These are phyloP conservation scores for Oncorhynchus clarkii DNA, from an alignment of 2,113 vertebrate genomes.

Conservation along the genomic window DNA sequence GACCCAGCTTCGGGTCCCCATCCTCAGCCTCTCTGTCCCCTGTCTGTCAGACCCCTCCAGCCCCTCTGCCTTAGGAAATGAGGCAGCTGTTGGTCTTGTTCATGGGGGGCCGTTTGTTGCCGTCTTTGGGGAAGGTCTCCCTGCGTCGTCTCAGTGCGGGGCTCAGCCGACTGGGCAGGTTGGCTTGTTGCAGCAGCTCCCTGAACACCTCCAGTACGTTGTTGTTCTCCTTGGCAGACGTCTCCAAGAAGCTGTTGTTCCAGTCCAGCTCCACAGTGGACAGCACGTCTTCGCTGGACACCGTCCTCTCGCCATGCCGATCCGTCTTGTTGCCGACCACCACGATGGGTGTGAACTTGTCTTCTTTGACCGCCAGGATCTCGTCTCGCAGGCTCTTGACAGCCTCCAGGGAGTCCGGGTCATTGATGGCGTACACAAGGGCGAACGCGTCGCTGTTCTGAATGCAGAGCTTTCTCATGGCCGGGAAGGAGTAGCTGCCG, in stretches of 20 bases:
- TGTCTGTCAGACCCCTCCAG: neutral
- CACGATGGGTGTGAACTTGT: slow-evolving; percentile 84
- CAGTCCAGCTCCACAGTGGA: slow-evolving; percentile 86
- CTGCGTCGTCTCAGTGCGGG: slow-evolving; percentile 80
- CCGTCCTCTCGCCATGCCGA: slow-evolving; percentile 64
- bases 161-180: slow-evolving; percentile 82
- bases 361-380: slow-evolving; percentile 88
- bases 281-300: slow-evolving; percentile 74
- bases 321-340: slow-evolving; percentile 90
- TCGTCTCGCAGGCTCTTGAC: slow-evolving; percentile 85
- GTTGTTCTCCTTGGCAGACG: slow-evolving; percentile 85
- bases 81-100: slow-evolving; percentile 93
- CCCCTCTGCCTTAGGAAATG: slow-evolving; percentile 70
- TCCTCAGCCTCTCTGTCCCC: too few species aligned
- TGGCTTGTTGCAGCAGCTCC: slow-evolving; percentile 83
- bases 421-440: slow-evolving; percentile 84
- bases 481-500: slow-evolving; percentile 90
- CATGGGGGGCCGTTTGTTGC: slow-evolving; percentile 80
- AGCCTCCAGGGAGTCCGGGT: slow-evolving; percentile 82
- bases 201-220: slow-evolving; percentile 88
- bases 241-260: slow-evolving; percentile 87
- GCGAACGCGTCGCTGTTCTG: slow-evolving; percentile 88
- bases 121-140: slow-evolving; percentile 84
- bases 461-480: slow-evolving; percentile 90
- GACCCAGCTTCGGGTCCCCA: neutral